Evolutionary conservation across 2,113 vertebrate genomes (phyloP).

Genomic region (Epinephelus fuscoguttatus): DNA sequence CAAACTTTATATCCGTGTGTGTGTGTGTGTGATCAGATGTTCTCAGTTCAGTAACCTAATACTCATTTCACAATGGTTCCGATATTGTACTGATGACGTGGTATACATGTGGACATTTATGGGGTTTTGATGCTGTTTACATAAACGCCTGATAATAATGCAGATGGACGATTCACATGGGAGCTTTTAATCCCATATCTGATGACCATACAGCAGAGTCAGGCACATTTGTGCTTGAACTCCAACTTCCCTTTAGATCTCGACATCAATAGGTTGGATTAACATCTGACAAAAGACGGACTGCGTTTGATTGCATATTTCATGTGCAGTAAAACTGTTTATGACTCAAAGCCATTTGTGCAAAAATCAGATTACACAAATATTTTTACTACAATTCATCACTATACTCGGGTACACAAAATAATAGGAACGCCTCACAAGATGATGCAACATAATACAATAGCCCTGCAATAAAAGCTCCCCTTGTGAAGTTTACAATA

Average conservation of each 20-base stretch:
- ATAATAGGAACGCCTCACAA: conserved; percentile 36
- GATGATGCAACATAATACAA: conserved; percentile 46
- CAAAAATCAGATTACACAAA: conserved; percentile 54
- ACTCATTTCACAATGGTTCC: conserved; percentile 40
- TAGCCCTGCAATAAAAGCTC: conserved; percentile 24
- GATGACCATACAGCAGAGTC: conserved; percentile 47
- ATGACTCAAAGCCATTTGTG: conserved; percentile 36
- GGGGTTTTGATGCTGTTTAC: conserved; percentile 37
- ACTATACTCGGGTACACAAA: neutral
- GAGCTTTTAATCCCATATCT: conserved; percentile 62
- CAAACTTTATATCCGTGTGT: neutral
- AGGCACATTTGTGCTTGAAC: conserved; percentile 47
- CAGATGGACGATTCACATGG: conserved; percentile 40
- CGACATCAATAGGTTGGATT: conserved; percentile 63
- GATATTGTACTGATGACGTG: conserved; percentile 41
- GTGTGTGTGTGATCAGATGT: conserved; percentile 27
- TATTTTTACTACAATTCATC: conserved; percentile 53
- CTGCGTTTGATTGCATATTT: conserved; percentile 57
- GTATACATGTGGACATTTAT: conserved; percentile 23
- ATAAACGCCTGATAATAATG: conserved; percentile 51
- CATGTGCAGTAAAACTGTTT: conserved; percentile 64
- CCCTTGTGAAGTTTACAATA: conserved; percentile 6
- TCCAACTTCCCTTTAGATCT: conserved; percentile 53
- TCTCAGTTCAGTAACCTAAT: conserved; percentile 61
- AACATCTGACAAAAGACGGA: conserved; percentile 67